Evolutionary conservation across 2,888 invertebrate species (phyloP).

Genomic region (Myathropa florea): DNA sequence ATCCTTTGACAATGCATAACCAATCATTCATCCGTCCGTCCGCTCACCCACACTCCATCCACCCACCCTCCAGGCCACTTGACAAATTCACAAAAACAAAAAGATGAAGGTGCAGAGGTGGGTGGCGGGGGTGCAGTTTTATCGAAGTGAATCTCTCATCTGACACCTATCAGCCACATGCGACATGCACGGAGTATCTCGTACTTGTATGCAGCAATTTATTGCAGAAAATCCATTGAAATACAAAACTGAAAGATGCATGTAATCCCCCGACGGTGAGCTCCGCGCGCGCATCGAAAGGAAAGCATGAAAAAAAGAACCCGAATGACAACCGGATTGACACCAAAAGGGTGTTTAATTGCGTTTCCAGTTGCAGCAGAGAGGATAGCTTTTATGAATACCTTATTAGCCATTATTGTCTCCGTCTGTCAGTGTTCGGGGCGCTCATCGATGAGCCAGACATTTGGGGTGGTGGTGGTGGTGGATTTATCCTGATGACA

Average conservation of each 20-base stretch:
- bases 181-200: slow-evolving; percentile 17
- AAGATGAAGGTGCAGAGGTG: not conserved
- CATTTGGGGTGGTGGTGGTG: not conserved
- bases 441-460: slow-evolving; percentile 11
- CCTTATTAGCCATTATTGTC: slow-evolving; percentile 69
- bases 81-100: not conserved
- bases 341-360: slow-evolving; percentile 61
- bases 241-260: slow-evolving; percentile 20
- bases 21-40: not conserved
- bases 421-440: slow-evolving; percentile 16
- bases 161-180: slow-evolving; percentile 12
- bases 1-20: slow-evolving; percentile 54
- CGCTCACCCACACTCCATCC: not conserved
- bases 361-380: slow-evolving; percentile 57
- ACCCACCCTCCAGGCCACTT: not conserved
- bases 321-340: slow-evolving; percentile 19
- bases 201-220: slow-evolving; percentile 39
- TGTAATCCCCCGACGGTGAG: slow-evolving; percentile 22
- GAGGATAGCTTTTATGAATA: slow-evolving; percentile 66
- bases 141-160: slow-evolving; percentile 12
- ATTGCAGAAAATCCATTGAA: slow-evolving; percentile 45
- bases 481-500: no score
- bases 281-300: slow-evolving; percentile 21
- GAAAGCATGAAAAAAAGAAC: not conserved
- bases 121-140: not conserved